These are phyloP conservation scores for Enchytraeus crypticus DNA, from an alignment of 2,888 invertebrate species.

Conservation along the genomic window DNA sequence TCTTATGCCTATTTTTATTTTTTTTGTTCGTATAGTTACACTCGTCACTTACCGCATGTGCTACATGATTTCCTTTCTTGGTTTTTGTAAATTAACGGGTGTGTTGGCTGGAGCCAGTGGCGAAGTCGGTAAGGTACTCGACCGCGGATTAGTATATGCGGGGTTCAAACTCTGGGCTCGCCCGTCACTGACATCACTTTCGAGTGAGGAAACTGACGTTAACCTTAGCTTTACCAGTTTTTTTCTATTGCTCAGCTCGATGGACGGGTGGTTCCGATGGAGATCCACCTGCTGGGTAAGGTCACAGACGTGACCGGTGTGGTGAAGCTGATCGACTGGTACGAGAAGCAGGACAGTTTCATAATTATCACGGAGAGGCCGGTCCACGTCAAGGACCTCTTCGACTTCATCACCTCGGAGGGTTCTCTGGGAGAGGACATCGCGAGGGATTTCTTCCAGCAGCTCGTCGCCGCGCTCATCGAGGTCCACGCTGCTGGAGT, in stretches of 20 bases:
- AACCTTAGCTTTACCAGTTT: too few species aligned
- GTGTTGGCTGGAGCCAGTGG: too few species aligned
- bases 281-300: conserved; percentile 53
- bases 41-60: too few species aligned
- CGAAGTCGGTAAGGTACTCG: too few species aligned
- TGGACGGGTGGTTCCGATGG: conserved; percentile 53
- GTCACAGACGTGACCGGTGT: conserved; percentile 53
- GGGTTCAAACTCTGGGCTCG: too few species aligned
- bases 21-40: too few species aligned
- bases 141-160: too few species aligned
- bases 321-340: conserved; percentile 54
- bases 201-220: too few species aligned
- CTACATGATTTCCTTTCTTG: too few species aligned
- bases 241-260: conserved; percentile 51
- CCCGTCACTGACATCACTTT: too few species aligned
- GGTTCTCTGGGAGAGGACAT: conserved; percentile 52
- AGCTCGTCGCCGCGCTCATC: conserved; percentile 53
- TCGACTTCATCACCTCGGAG: conserved; percentile 57
- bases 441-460: conserved; percentile 54
- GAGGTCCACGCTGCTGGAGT: conserved; percentile 53
- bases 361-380: conserved; percentile 57
- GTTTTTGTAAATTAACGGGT: too few species aligned
- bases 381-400: conserved; percentile 54
- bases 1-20: neutral
- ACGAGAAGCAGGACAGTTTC: conserved; percentile 52